Percentiles rank a stretch among this genome's conserved stretches.
Conservation (phyloP, 2,113 vertebrate species). For the Ceratotherium simum region DNA sequence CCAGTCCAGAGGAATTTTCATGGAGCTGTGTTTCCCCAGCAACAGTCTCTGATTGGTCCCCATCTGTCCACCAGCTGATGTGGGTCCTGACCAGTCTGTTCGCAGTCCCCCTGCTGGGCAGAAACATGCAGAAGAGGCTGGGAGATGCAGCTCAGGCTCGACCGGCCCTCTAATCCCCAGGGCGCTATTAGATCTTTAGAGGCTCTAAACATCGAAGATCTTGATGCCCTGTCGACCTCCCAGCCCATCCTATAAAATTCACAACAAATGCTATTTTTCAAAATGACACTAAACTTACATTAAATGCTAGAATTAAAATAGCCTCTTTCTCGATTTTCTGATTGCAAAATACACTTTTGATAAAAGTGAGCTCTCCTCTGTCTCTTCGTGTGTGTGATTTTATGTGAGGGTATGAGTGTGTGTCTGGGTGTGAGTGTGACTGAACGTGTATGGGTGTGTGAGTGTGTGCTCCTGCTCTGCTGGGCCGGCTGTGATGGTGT, state of each 20-base stretch:
- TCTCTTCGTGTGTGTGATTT: no score
- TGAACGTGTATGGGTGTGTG: not conserved
- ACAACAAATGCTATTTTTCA: not conserved
- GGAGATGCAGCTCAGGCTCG: not conserved
- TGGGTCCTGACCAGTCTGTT: not conserved
- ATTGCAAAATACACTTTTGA: not conserved
- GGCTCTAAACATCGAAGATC: not conserved
- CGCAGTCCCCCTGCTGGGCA: not conserved
- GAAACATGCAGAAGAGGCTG: not conserved
- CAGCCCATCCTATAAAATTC: not conserved
- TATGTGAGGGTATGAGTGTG: not conserved
- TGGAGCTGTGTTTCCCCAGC: slow-evolving; percentile 28
- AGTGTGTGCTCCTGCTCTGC: not conserved
- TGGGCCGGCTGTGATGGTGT: not conserved
- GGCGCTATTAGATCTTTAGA: not conserved
- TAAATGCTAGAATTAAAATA: not conserved
- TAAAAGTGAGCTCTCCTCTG: not conserved
- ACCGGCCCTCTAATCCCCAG: not conserved
- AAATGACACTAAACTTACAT: not conserved
- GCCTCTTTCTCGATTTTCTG: not conserved
- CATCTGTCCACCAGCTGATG: not conserved
- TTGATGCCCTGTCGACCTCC: fast-evolving
- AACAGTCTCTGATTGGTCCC: slow-evolving; percentile 57
- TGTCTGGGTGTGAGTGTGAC: fast-evolving
- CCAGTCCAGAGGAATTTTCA: not conserved